Percentiles rank a stretch among this genome's conserved stretches.
These are phyloP conservation scores for Zosterops japonicus DNA, from an alignment of 2,113 vertebrate genomes.

Conservation along the genomic window DNA sequence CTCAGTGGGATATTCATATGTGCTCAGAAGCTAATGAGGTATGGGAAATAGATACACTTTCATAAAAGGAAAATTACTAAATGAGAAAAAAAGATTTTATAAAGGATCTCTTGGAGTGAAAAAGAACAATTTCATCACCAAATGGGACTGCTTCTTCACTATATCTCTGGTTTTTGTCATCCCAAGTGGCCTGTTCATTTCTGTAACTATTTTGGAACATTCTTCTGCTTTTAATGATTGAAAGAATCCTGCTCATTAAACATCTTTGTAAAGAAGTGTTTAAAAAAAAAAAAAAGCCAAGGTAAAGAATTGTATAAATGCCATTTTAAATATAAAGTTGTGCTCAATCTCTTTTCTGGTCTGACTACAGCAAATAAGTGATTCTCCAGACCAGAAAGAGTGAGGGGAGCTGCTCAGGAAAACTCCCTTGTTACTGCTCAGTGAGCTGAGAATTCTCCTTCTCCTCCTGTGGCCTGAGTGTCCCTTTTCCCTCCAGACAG, in stretches of 20 bases:
- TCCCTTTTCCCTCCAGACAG: neutral
- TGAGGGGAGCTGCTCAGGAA: neutral
- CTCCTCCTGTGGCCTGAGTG: neutral
- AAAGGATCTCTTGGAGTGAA: slow-evolving; percentile 62
- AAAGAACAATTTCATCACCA: slow-evolving; percentile 61
- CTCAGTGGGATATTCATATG: slow-evolving; percentile 76
- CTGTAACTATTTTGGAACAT: slow-evolving; percentile 61
- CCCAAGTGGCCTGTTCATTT: slow-evolving; percentile 44
- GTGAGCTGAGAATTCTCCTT: neutral
- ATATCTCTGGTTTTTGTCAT: neutral
- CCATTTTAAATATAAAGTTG: neutral
- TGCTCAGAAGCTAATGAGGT: slow-evolving; percentile 80
- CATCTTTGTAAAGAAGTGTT: neutral
- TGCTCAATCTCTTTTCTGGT: neutral
- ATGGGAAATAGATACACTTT: slow-evolving; percentile 76
- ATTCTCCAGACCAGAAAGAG: neutral
- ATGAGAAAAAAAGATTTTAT: slow-evolving; percentile 71
- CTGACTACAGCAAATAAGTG: neutral
- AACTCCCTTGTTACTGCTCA: neutral
- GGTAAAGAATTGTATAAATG: neutral
- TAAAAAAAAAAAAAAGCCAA: neutral
- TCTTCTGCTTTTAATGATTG: slow-evolving; percentile 18
- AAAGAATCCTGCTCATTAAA: slow-evolving; percentile 27
- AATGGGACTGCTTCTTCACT: slow-evolving; percentile 48
- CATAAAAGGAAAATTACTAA: slow-evolving; percentile 78